phyloP scores from a whole-genome alignment of 1,140 invertebrate genomes.

The Druon quercuslanigerum region DNA sequence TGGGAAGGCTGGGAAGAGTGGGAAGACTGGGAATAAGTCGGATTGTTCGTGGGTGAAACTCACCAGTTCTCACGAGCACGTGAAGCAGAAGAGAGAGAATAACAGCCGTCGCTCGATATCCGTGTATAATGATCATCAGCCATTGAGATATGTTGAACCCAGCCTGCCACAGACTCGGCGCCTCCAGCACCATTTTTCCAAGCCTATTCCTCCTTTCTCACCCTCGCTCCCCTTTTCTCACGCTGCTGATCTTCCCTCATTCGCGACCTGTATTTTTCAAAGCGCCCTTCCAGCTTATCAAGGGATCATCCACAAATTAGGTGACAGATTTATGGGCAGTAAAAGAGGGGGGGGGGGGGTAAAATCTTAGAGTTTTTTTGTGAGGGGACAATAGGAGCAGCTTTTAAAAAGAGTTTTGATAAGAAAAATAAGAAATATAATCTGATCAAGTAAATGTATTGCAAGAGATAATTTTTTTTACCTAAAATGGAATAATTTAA shows the following conservation, averaged over 20 bases:
- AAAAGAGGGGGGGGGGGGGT: no score
- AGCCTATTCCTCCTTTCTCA: conserved; percentile 42
- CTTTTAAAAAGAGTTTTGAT: no score
- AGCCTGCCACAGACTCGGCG: conserved; percentile 56
- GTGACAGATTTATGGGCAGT: no score
- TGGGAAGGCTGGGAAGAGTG: no score
- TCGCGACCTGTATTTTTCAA: conserved; percentile 50
- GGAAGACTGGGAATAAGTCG: no score
- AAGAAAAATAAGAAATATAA: no score
- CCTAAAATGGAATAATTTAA: no score
- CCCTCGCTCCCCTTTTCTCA: conserved; percentile 39
- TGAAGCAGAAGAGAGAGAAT: conserved; percentile 63
- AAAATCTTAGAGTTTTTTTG: no score
- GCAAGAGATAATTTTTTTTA: no score
- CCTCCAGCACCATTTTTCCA: conserved; percentile 59
- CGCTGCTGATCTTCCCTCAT: conserved; percentile 48
- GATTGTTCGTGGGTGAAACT: conserved; percentile 41
- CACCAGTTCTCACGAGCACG: conserved; percentile 62
- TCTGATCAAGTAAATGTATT: no score
- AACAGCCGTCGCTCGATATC: conserved; percentile 60
- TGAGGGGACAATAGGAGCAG: no score
- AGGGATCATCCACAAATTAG: neutral
- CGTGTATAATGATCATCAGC: conserved; percentile 61
- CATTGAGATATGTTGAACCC: conserved; percentile 61
- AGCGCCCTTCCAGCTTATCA: conserved; percentile 43